phyloP scores from a whole-genome alignment of 2,113 vertebrate genomes.

The Maccullochella peelii region DNA sequence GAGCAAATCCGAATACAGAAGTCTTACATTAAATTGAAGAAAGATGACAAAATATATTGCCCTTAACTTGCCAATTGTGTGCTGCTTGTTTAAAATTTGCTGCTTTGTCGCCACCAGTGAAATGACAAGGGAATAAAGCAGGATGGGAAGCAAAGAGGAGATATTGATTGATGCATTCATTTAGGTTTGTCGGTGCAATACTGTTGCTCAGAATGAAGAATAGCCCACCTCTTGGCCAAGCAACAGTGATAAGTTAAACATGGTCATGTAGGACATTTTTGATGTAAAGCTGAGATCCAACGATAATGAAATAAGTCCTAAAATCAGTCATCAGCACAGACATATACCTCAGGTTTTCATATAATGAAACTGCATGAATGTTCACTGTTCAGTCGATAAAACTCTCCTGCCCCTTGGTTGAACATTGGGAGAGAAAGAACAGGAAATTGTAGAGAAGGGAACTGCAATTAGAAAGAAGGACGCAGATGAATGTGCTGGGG shows the following conservation, averaged over 20 bases:
- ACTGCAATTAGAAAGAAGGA: constrained; percentile 48
- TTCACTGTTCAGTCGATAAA: constrained; percentile 15
- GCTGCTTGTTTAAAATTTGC: constrained; percentile 31
- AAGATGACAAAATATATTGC: background rate
- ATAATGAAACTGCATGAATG: background rate
- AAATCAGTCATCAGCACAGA: constrained; percentile 26
- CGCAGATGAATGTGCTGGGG: constrained; percentile 41
- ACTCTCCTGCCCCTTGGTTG: constrained; percentile 17
- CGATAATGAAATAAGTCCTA: constrained; percentile 8
- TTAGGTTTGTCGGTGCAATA: constrained; percentile 37
- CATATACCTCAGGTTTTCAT: background rate
- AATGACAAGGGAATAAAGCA: constrained; percentile 42
- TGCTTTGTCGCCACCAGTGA: constrained; percentile 31
- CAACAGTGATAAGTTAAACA: constrained; percentile 24
- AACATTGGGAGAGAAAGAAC: constrained; percentile 29
- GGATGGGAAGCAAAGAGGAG: constrained; percentile 1
- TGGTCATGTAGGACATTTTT: background rate
- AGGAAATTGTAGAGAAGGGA: constrained; percentile 4
- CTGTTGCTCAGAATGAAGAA: constrained; percentile 37
- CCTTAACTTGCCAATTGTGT: constrained; percentile 18
- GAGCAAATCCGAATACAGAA: constrained; percentile 8
- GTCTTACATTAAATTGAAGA: constrained; percentile 5
- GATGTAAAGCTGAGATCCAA: constrained; percentile 8
- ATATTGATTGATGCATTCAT: constrained; percentile 57
- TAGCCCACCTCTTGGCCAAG: constrained; percentile 13